phyloP scores from a whole-genome alignment of 2,797 vertebrate species.

The Tenualosa ilisha region DNA sequence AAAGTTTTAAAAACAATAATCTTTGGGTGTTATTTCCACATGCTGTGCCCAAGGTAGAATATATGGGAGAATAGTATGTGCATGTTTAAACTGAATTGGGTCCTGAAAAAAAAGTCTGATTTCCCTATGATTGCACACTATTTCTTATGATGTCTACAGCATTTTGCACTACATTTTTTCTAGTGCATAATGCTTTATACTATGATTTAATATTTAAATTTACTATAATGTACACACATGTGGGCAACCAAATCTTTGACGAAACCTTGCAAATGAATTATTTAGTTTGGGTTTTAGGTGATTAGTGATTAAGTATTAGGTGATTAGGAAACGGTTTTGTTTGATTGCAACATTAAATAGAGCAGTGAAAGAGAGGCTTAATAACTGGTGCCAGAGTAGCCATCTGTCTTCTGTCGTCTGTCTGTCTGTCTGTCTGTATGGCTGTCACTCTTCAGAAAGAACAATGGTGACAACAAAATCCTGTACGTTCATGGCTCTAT shows the following conservation, averaged over 20 bases:
- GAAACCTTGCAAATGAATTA: background rate
- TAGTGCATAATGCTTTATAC: no score
- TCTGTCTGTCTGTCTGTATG: background rate
- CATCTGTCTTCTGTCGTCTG: background rate
- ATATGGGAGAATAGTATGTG: no score
- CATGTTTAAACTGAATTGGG: no score
- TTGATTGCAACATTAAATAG: background rate
- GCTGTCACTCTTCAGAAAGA: background rate
- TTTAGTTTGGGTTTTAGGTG: background rate
- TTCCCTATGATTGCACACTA: no score
- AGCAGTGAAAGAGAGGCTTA: background rate
- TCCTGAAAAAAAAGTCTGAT: no score
- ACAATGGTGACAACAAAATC: background rate
- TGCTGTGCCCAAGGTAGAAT: no score
- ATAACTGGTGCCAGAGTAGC: background rate
- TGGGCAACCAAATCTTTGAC: background rate
- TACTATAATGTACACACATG: no score
- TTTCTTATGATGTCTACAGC: no score
- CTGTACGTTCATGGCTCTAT: background rate
- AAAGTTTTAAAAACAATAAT: no score
- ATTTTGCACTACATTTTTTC: no score
- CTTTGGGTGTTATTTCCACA: no score
- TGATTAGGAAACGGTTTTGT: background rate
- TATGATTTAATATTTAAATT: no score
- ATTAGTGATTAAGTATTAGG: background rate